Conservation (phyloP, 2,113 vertebrate genomes). For the Trematocara marginatum region DNA sequence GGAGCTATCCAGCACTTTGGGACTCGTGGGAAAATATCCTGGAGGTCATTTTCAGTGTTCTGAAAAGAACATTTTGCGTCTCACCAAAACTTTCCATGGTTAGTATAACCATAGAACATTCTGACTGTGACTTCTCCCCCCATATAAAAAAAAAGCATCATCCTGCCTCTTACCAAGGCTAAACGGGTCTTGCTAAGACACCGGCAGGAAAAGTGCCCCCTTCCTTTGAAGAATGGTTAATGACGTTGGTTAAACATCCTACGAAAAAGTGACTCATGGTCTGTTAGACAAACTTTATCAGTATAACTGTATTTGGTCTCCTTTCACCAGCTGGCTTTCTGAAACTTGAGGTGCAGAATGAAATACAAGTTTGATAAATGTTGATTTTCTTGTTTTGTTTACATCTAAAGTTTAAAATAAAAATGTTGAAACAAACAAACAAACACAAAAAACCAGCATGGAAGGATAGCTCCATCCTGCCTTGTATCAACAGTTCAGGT, state of each 20-base stretch:
- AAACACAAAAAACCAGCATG: not conserved
- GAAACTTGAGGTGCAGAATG: not conserved
- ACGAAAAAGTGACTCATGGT: not conserved
- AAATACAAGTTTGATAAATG: not conserved
- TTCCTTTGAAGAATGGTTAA: not conserved
- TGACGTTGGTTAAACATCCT: not conserved
- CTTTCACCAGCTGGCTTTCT: not conserved
- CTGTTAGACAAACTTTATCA: not conserved
- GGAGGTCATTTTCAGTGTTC: not conserved
- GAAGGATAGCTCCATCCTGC: not conserved
- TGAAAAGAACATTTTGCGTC: not conserved
- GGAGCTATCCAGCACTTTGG: not conserved
- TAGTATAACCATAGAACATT: not conserved
- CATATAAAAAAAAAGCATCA: not conserved
- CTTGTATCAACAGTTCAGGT: not conserved
- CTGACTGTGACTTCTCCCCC: not conserved
- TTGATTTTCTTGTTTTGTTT: not conserved
- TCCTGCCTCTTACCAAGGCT: not conserved
- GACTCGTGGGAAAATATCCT: not conserved
- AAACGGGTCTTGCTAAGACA: not conserved
- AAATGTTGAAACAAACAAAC: not conserved
- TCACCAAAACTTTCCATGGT: not conserved
- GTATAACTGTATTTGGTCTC: not conserved
- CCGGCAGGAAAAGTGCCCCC: not conserved
- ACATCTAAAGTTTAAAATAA: not conserved